Percentiles rank a stretch among this genome's conserved stretches.
Conservation (phyloP, 2,797 vertebrate genomes). For the Epinephelus coioides region DNA sequence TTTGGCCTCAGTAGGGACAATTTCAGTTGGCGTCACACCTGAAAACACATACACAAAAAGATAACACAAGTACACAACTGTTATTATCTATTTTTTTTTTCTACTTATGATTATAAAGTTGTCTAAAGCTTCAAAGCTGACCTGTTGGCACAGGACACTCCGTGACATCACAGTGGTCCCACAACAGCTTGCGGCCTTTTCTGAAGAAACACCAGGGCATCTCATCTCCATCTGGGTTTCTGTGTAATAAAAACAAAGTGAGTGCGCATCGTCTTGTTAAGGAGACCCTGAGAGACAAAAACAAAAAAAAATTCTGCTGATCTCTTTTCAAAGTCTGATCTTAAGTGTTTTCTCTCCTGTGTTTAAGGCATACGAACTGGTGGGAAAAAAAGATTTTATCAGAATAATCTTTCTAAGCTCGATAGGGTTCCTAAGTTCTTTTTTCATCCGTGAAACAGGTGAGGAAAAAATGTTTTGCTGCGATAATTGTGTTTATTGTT, state of each 20-base stretch:
- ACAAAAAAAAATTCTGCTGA: too few relatives aligned
- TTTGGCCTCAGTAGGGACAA: background rate
- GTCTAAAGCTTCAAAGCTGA: slow-evolving; percentile 31
- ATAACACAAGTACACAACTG: background rate
- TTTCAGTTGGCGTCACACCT: slow-evolving; percentile 33
- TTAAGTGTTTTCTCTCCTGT: too few relatives aligned
- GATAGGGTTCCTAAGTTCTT: too few relatives aligned
- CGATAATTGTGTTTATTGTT: too few relatives aligned
- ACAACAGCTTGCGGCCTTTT: slow-evolving; percentile 68
- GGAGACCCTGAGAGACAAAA: too few relatives aligned
- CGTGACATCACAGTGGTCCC: slow-evolving; percentile 83
- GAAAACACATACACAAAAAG: slow-evolving; percentile 40
- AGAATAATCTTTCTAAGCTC: too few relatives aligned
- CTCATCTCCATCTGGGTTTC: slow-evolving; percentile 86
- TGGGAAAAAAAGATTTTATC: too few relatives aligned
- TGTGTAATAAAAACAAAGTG: slow-evolving; percentile 45
- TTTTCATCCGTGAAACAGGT: too few relatives aligned
- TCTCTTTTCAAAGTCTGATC: too few relatives aligned
- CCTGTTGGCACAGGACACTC: slow-evolving; percentile 73
- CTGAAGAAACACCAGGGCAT: slow-evolving; percentile 87
- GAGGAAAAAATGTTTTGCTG: too few relatives aligned
- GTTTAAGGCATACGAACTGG: too few relatives aligned
- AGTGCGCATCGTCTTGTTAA: background rate
- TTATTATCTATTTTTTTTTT: background rate
- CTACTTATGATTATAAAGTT: background rate